Conservation (phyloP, 2,113 vertebrate genomes). For the Tragelaphus buxtoni region DNA sequence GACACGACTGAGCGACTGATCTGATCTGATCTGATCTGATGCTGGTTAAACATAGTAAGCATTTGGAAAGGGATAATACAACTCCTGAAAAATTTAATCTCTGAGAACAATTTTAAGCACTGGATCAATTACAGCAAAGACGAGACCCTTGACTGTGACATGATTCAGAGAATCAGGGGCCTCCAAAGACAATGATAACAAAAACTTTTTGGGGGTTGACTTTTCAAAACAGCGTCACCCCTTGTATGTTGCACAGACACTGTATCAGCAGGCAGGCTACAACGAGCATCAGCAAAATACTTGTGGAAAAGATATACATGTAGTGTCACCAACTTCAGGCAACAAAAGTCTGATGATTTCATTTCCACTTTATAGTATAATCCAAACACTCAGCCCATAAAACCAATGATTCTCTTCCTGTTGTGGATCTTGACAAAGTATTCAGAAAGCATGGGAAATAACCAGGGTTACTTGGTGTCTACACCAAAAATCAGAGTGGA, state of each 20-base stretch:
- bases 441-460: conserved; percentile 40
- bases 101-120: background rate
- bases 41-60: background rate
- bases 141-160: background rate
- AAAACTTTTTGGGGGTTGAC: background rate
- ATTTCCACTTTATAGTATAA: background rate
- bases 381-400: background rate
- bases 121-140: background rate
- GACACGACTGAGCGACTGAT: too few species aligned
- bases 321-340: background rate
- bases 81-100: background rate
- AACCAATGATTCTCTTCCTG: too few species aligned
- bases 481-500: conserved; percentile 52
- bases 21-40: too few species aligned
- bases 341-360: background rate
- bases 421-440: background rate
- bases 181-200: background rate
- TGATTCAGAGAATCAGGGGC: background rate
- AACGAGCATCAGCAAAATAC: fast-evolving
- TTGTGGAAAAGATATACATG: background rate
- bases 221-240: background rate
- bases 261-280: background rate
- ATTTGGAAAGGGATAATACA: background rate
- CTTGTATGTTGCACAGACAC: background rate
- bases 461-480: conserved; percentile 64